Conservation (phyloP, 2,113 vertebrate species). For the Bungarus multicinctus region DNA sequence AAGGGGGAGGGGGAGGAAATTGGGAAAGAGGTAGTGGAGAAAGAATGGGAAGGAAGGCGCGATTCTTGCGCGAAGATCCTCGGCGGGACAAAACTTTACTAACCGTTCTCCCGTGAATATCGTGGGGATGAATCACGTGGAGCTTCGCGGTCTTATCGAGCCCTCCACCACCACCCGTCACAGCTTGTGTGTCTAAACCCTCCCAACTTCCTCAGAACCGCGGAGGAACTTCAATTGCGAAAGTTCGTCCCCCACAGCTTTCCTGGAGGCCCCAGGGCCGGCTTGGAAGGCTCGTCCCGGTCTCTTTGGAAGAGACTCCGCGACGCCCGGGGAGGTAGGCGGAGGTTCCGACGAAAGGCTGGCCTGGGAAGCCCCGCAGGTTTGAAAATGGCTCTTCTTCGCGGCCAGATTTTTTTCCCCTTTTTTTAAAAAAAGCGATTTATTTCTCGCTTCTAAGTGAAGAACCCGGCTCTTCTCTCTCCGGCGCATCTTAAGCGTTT, state of each 20-base stretch:
- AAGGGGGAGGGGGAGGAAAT: fast-evolving
- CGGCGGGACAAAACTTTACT: neutral
- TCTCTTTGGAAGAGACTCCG: neutral
- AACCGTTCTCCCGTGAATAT: neutral
- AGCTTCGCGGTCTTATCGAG: neutral
- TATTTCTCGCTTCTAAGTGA: neutral
- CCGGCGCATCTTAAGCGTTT: neutral
- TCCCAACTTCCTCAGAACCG: neutral
- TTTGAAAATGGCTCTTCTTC: neutral
- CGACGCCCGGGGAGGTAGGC: neutral
- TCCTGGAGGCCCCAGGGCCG: neutral
- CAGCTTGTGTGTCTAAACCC: neutral
- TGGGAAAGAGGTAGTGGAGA: neutral
- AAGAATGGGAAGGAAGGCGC: neutral
- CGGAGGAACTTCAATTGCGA: neutral
- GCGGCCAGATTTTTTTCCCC: neutral
- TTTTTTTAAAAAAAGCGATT: neutral
- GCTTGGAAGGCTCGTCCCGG: neutral
- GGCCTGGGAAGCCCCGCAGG: neutral
- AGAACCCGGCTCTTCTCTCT: neutral
- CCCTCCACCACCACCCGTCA: neutral
- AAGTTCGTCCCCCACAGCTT: neutral
- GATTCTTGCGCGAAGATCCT: neutral
- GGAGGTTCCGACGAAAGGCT: neutral
- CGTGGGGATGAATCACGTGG: neutral